Conservation (phyloP, 2,113 vertebrate species). For the Phalacrocorax brasilianus region DNA sequence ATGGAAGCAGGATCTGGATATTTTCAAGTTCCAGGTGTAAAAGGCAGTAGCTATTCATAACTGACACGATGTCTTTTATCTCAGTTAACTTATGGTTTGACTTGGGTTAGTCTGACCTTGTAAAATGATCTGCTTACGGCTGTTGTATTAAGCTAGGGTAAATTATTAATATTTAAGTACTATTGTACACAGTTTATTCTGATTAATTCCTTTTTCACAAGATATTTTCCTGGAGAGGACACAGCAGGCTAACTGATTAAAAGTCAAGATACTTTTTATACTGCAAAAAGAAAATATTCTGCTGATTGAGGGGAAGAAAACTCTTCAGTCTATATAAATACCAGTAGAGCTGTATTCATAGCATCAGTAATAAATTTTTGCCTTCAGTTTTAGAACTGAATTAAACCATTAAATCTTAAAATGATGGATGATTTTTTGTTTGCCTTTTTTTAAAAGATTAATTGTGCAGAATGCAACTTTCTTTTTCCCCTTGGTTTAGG, state of each 20-base stretch:
- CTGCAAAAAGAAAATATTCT: neutral
- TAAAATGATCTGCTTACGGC: conserved; percentile 24
- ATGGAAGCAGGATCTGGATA: neutral
- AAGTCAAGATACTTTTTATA: neutral
- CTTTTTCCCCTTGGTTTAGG: neutral
- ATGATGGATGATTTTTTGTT: neutral
- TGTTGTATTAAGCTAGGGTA: neutral
- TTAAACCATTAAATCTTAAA: neutral
- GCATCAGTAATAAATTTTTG: neutral
- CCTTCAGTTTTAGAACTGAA: neutral
- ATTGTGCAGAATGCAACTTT: neutral
- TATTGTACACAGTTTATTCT: neutral
- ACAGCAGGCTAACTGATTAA: neutral
- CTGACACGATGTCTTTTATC: conserved; percentile 36
- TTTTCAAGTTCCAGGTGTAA: neutral
- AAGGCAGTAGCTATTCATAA: neutral
- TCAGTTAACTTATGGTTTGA: neutral
- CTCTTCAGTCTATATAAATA: neutral
- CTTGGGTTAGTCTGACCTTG: conserved; percentile 36
- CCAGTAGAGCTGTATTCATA: neutral
- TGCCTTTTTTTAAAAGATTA: neutral
- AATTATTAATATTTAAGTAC: neutral
- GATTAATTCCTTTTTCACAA: neutral
- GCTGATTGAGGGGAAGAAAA: neutral
- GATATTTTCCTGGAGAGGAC: neutral